Evolutionary conservation across 2,113 vertebrate genomes (phyloP).

Genomic region (Salvelinus alpinus): DNA sequence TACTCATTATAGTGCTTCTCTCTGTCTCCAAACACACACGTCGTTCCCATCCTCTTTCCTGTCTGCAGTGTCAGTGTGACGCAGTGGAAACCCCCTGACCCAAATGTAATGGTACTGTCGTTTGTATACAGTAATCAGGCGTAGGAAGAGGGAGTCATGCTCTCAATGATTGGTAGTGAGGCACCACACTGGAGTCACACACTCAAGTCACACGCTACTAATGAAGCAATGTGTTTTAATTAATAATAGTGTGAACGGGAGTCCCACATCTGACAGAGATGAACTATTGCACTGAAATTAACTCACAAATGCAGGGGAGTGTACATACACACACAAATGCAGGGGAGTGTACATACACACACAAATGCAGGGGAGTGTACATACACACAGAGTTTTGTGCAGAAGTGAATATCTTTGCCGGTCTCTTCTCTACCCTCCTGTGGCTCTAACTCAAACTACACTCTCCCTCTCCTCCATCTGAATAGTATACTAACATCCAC

Average conservation of each 20-base stretch:
- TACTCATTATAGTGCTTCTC: too few relatives aligned
- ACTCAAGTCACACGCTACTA: neutral
- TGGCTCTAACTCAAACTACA: conserved; percentile 37
- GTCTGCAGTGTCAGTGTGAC: too few relatives aligned
- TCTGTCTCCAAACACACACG: too few relatives aligned
- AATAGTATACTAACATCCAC: too few relatives aligned
- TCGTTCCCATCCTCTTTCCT: too few relatives aligned
- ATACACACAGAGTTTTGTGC: neutral
- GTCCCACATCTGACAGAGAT: conserved; percentile 9
- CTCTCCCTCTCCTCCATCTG: neutral
- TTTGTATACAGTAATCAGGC: too few relatives aligned
- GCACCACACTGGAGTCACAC: neutral
- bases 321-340: conserved; percentile 8
- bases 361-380: too few relatives aligned
- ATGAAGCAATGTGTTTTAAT: neutral
- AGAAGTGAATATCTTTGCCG: neutral
- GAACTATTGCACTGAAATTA: neutral
- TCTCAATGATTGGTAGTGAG: too few relatives aligned
- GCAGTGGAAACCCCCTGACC: too few relatives aligned
- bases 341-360: too few relatives aligned
- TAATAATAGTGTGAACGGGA: neutral
- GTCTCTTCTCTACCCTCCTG: conserved; percentile 50
- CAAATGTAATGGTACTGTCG: too few relatives aligned
- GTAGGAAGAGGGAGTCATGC: too few relatives aligned
- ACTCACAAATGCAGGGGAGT: conserved; percentile 13